Evolutionary conservation across 2,113 vertebrate species (phyloP).

Genomic region (Bubalus kerabau): DNA sequence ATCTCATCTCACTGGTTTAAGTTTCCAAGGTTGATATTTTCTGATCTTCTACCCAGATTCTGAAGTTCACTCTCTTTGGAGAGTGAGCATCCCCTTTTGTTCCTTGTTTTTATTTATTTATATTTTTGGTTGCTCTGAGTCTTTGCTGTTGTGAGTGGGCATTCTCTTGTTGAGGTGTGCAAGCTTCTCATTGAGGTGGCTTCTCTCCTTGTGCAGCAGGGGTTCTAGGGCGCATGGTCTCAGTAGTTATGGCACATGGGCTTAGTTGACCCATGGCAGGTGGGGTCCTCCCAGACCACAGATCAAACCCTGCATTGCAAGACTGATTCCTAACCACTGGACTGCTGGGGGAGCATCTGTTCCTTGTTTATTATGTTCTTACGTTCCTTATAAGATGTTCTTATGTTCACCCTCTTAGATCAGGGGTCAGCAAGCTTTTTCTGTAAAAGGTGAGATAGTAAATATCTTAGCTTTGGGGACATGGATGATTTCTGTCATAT

Average conservation of each 20-base stretch:
- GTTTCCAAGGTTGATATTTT: neutral
- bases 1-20: neutral
- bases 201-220: neutral
- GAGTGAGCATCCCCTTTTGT: neutral
- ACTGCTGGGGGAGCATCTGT: neutral
- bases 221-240: fast-evolving
- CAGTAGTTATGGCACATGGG: neutral
- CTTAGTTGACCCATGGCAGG: neutral
- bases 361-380: neutral
- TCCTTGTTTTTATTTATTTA: neutral
- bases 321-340: neutral
- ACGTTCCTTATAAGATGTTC: neutral
- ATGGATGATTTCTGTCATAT: neutral
- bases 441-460: neutral
- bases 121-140: neutral
- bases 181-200: neutral
- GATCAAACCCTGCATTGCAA: neutral
- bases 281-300: neutral
- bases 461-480: neutral
- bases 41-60: neutral
- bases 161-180: neutral
- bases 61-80: neutral
- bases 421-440: neutral
- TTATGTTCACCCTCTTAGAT: neutral
- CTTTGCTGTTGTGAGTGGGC: neutral